Conservation (phyloP, 2,888 invertebrate species). For the Ornithoptera priamus region DNA sequence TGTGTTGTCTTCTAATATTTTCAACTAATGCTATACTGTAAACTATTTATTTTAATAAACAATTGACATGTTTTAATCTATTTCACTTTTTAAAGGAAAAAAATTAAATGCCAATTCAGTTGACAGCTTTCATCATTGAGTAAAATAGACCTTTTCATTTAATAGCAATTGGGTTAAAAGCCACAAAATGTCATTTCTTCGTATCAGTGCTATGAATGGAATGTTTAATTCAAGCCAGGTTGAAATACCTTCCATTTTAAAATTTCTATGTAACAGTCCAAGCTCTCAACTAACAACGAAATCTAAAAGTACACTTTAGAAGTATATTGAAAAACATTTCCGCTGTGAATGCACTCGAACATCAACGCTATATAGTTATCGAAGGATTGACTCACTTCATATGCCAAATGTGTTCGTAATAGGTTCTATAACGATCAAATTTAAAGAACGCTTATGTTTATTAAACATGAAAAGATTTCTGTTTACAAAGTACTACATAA, state of each 20-base stretch:
- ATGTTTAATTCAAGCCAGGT: neutral
- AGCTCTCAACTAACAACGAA: neutral
- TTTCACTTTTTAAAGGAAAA: too few species aligned
- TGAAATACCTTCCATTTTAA: neutral
- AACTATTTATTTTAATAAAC: neutral
- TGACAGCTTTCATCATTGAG: neutral
- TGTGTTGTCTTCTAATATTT: conserved; percentile 30
- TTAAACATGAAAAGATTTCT: neutral
- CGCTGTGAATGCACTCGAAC: conserved; percentile 14
- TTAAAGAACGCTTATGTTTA: conserved; percentile 22
- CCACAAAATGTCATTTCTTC: neutral
- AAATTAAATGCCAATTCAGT: too few species aligned
- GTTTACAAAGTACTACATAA: neutral
- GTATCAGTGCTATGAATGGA: neutral
- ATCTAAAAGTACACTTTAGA: neutral
- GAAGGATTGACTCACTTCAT: conserved; percentile 42
- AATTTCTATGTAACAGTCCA: neutral
- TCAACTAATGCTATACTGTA: neutral
- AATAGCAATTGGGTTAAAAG: conserved; percentile 13
- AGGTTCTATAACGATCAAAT: conserved; percentile 35
- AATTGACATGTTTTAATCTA: too few species aligned
- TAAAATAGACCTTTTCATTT: neutral
- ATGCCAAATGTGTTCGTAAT: conserved; percentile 39
- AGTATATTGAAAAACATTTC: neutral
- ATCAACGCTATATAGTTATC: conserved; percentile 15